phyloP scores from a whole-genome alignment of 2,797 vertebrate species.

The Tokudaia muenninki region DNA sequence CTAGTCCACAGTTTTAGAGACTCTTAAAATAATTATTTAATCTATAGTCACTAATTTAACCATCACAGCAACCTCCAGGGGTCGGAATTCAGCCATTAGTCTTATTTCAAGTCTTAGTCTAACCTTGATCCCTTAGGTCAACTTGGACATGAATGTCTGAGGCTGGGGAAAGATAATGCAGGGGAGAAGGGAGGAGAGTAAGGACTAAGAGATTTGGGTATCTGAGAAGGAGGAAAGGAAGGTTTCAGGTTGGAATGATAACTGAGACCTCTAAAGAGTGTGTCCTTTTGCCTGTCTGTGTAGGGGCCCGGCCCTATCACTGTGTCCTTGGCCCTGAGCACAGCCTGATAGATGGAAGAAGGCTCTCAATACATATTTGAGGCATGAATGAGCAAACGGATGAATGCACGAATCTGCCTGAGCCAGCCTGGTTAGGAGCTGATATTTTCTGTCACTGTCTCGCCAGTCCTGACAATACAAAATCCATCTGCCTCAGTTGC shows the following conservation, averaged over 20 bases:
- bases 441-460: not conserved
- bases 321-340: not conserved
- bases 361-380: conserved; percentile 11
- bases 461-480: conserved; percentile 28
- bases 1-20: not conserved
- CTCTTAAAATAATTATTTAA: conserved; percentile 34
- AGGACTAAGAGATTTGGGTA: not conserved
- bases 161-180: not conserved
- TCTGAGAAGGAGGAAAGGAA: not conserved
- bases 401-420: not conserved
- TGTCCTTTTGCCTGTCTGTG: conserved; percentile 35
- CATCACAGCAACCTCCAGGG: not conserved
- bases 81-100: not conserved
- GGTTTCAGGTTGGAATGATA: not conserved
- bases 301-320: conserved; percentile 39
- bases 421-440: conserved; percentile 23
- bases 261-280: not conserved
- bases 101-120: not conserved
- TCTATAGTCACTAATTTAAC: not conserved
- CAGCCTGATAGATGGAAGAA: conserved; percentile 12
- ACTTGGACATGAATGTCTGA: not conserved
- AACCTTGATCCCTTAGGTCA: not conserved
- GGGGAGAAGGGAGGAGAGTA: not conserved
- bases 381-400: conserved; percentile 28
- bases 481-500: not conserved